Base-by-base conservation (phyloP, 1,140 invertebrate genomes). In the Daktulosphaira vitifoliae region DNA sequence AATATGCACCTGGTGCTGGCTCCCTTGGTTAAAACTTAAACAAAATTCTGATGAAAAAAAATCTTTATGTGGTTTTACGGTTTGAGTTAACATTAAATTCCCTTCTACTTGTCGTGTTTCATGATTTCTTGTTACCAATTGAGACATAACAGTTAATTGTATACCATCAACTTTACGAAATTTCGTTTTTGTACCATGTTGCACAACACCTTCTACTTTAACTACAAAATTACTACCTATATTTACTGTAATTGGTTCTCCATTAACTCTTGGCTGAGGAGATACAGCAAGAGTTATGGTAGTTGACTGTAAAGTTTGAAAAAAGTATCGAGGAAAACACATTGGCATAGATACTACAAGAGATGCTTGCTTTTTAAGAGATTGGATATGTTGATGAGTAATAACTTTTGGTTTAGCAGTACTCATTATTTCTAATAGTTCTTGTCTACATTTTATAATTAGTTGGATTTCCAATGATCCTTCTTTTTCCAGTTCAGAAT, bases 161-260 rank as follows among this genome's bases (percentile, higher is more conserved):
- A 91, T 83, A 44, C 82, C 81, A 44, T 84, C 79, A 1, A 89
- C 84, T 23, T 80, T 80, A 25, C 88, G 77, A 71, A 85, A 89
- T 3, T 86, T 73, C 16, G 83, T 78, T 50, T 78, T 76, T 50
- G 78, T 77, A 7, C 82, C 83, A 65, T 90, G 87, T 71, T 88
- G 82, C 53, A 92, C 81, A 11, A 93, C 88, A 8, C 90, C 90
- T 75, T 93, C 90, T 1, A 93, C 86, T 77, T 90, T 91, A 1
- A 93, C 78, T 2, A 88, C 86, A 18, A 93, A 77, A 66, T 89
- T 84, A 53, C 85, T 87, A 42, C 88, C 87, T 25, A 82, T 81
- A 33, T 85, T 83, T 3, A 90, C 82, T 29, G 82, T 81, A 7
- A 92, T 83, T 0, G 85, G 85, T 70, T 92, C 89, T 1, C 85